Conservation (phyloP, 2,797 vertebrate species). For the Holocentrus rufus region DNA sequence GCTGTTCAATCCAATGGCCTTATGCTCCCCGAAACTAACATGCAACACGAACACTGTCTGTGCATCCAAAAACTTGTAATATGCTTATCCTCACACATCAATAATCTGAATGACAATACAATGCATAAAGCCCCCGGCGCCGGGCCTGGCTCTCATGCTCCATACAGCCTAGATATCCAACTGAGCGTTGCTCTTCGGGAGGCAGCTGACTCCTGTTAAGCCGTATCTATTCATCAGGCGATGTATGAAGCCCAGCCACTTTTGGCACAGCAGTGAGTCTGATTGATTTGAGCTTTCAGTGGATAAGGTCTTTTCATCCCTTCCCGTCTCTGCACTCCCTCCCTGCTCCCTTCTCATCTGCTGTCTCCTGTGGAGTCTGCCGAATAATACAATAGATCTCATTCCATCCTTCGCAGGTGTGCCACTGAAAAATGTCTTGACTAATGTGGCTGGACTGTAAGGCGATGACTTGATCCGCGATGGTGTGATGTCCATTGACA, state of each 20-base stretch:
- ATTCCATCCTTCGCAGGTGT: slow-evolving; percentile 17
- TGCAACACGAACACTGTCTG: neutral
- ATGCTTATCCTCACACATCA: slow-evolving; percentile 3
- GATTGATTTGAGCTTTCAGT: slow-evolving; percentile 67
- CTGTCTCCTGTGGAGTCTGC: slow-evolving; percentile 24
- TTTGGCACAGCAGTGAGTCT: slow-evolving; percentile 55
- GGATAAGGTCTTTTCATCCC: slow-evolving; percentile 55
- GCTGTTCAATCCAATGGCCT: neutral
- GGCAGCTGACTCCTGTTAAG: slow-evolving; percentile 65
- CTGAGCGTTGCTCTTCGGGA: slow-evolving; percentile 46
- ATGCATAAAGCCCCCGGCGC: slow-evolving; percentile 4
- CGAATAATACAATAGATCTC: slow-evolving; percentile 39
- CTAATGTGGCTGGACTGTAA: neutral
- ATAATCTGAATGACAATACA: neutral
- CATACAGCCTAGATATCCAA: slow-evolving; percentile 26
- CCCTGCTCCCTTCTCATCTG: slow-evolving; percentile 27
- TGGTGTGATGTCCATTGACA: neutral
- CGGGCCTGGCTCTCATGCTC: slow-evolving; percentile 11
- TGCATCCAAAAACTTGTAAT: neutral
- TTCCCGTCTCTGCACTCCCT: neutral
- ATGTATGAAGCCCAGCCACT: slow-evolving; percentile 47
- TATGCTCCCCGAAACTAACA: neutral
- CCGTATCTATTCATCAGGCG: slow-evolving; percentile 62
- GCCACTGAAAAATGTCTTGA: neutral
- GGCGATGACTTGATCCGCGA: slow-evolving; percentile 1